Evolutionary conservation across 2,888 invertebrate species (phyloP), one percentile per base, ranked within the genome.

Genomic region (Drosophila tanythrix): DNA sequence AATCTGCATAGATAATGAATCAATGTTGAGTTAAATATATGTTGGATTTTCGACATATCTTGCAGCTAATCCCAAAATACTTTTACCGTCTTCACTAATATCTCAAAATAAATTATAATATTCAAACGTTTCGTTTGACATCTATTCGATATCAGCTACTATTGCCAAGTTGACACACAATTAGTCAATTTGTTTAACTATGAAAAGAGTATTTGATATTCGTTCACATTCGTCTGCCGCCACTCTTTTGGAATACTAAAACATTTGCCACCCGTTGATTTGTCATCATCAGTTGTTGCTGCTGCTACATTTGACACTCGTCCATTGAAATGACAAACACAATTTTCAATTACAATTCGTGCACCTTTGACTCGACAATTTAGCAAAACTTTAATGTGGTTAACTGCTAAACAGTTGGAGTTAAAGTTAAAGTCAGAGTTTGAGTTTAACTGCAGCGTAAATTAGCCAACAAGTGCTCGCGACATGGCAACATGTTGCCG

Each of bases 331-430:
- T 81, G 81, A 73, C 79, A 81, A 78, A 78, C 69, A 79, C 74
- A 64, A 73, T 70, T 79, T 81, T 74, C 68, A 81, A 79, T 79
- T 79, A 65, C 81, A 52, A 52, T 55, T 62, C 60, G 40, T 52
- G 67, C 77, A 89, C 83, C 88, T 89, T 86, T 83, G 86, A 88
- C 83, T 81, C 76, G 70, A 25, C 67, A 38, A 11, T 43, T 50
- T 46, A 8, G 38, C 59, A 48, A 40, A 58, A 66, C 50, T 40
- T 51, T n/a, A 57, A 73, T 61, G 56, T 67, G 69, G 46, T 43
- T 55, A 75, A 74, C 33, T 11, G 75, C 53, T 40, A 29, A 58
- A 27, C 43, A 43, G 57, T 29, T 51, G 29, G 43, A 11, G 21
- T 21, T 21, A 33, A 7, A 35, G 31, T 35, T 46, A 29, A 21